Evolutionary conservation across 2,113 vertebrate genomes (phyloP).

Genomic region (Petrocephalus zakoni): DNA sequence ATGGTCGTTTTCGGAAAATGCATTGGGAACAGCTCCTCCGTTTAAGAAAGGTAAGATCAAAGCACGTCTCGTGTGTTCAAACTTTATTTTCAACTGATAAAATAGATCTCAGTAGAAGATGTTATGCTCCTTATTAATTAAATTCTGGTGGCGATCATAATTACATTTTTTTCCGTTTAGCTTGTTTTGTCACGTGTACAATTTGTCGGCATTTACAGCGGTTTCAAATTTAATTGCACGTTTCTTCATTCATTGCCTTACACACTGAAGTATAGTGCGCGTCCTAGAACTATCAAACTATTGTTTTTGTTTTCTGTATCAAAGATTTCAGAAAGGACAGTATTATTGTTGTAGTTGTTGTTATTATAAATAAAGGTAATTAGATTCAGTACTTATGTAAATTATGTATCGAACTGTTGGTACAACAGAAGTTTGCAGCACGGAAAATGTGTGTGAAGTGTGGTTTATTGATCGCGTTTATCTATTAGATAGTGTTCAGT

Average conservation of each 20-base stretch:
- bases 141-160: not conserved
- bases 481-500: conserved; percentile 2
- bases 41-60: conserved; percentile 28
- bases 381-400: not conserved
- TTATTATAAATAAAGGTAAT: not conserved
- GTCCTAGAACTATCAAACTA: not conserved
- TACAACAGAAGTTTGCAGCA: not conserved
- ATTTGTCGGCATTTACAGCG: not conserved
- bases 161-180: not conserved
- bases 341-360: not conserved
- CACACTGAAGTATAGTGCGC: not conserved
- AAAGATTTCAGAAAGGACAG: not conserved
- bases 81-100: not conserved
- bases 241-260: not conserved
- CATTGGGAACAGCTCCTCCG: conserved; percentile 40
- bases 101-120: not conserved
- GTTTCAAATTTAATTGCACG: not conserved
- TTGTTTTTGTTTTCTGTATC: not conserved
- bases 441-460: not conserved
- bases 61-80: not conserved
- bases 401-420: not conserved
- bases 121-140: not conserved
- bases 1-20: conserved; percentile 32
- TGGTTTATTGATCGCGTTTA: not conserved
- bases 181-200: not conserved